phyloP scores from a whole-genome alignment of 1,140 invertebrate genomes.

The Nymphalis io region DNA sequence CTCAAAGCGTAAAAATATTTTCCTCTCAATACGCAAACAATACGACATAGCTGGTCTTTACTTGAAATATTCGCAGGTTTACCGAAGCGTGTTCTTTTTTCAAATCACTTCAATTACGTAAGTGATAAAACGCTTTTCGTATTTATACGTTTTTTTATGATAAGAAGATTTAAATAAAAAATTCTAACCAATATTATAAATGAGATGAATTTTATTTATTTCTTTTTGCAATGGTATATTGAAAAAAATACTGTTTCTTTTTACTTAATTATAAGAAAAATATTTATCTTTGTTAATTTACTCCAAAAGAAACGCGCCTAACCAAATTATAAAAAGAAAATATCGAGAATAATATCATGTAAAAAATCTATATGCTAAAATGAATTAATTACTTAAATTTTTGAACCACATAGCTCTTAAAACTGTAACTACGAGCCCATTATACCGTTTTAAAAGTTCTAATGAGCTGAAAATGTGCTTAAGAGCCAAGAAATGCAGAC shows the following conservation, averaged over 20 bases:
- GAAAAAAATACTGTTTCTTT: too few species aligned
- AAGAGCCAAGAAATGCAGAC: slow-evolving; percentile 24
- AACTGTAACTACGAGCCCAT: slow-evolving; percentile 6
- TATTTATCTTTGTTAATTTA: too few species aligned
- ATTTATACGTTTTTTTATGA: too few species aligned
- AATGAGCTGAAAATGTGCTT: slow-evolving; percentile 20
- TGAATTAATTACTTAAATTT: neutral
- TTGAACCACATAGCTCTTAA: slow-evolving; percentile 1
- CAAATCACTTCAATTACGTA: neutral
- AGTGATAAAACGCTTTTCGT: neutral
- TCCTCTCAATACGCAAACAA: slow-evolving; percentile 15
- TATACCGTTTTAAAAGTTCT: slow-evolving; percentile 21
- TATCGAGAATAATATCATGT: too few species aligned
- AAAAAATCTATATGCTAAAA: neutral
- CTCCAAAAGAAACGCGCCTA: too few species aligned
- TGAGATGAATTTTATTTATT: too few species aligned
- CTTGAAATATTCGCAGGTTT: slow-evolving; percentile 4
- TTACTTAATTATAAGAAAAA: too few species aligned
- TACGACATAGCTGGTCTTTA: slow-evolving; percentile 14
- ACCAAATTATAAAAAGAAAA: too few species aligned
- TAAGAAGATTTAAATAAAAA: too few species aligned
- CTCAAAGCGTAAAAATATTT: slow-evolving; percentile 18
- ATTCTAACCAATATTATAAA: too few species aligned
- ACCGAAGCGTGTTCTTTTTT: slow-evolving; percentile 2
- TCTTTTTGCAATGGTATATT: too few species aligned